These are phyloP conservation scores for Drosophila acutilabella DNA, from an alignment of 2,888 invertebrate species.

Conservation along the genomic window DNA sequence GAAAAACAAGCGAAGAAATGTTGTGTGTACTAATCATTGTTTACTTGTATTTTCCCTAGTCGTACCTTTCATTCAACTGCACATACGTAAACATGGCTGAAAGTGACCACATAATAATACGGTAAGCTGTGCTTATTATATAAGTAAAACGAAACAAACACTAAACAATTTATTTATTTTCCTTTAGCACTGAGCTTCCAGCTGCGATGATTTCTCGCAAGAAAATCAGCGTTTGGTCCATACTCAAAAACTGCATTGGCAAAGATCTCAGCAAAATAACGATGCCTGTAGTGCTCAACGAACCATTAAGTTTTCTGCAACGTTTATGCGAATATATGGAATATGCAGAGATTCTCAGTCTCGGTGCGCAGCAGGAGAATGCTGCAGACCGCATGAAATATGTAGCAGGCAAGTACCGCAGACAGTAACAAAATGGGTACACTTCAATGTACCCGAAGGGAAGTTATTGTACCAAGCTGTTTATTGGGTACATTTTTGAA, in stretches of 20 bases:
- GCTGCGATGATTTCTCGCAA: slow-evolving; percentile 91
- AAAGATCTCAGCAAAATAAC: slow-evolving; percentile 98
- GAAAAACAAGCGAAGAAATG: background rate
- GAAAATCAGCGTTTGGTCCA: slow-evolving; percentile 95
- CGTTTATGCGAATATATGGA: slow-evolving; percentile 97
- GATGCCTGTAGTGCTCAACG: slow-evolving; percentile 98
- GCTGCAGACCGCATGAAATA: slow-evolving; percentile 93
- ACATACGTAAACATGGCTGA: slow-evolving; percentile 13
- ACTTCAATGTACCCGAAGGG: too few species aligned
- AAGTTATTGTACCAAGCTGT: too few species aligned
- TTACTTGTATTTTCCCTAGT: background rate
- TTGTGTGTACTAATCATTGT: background rate
- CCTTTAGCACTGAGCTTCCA: slow-evolving; percentile 88
- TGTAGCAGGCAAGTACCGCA: slow-evolving; percentile 86
- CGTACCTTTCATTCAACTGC: background rate
- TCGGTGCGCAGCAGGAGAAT: slow-evolving; percentile 91
- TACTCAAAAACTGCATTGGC: slow-evolving; percentile 95
- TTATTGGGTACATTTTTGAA: background rate
- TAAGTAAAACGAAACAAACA: background rate
- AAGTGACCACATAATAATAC: slow-evolving; percentile 5
- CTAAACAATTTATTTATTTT: background rate
- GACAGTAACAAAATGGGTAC: background rate
- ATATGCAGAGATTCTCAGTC: slow-evolving; percentile 89
- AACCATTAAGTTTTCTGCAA: slow-evolving; percentile 97
- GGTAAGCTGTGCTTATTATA: slow-evolving; percentile 16